A percentile compares a stretch with the other conserved stretches of the same genome.
phyloP scores from a whole-genome alignment of 2,113 vertebrate genomes.

The Struthidea cinerea region DNA sequence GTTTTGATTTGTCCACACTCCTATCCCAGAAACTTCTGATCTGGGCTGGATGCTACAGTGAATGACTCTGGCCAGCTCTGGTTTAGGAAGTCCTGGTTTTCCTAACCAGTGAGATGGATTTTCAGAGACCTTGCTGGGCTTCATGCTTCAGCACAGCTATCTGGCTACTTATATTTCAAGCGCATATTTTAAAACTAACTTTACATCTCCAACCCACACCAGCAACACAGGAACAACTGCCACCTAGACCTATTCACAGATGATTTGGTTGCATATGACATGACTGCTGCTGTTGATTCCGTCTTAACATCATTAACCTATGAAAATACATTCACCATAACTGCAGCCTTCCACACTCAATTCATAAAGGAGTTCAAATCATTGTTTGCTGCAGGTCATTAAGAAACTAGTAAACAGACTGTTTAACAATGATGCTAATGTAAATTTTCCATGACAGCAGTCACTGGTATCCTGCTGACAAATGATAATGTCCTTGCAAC shows the following conservation, averaged over 20 bases:
- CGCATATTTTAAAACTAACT: not conserved
- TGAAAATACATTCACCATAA: slow-evolving; percentile 3
- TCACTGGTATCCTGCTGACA: slow-evolving; percentile 42
- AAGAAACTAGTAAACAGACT: slow-evolving; percentile 60
- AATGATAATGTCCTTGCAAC: slow-evolving; percentile 51
- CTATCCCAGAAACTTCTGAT: not conserved
- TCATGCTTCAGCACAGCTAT: not conserved
- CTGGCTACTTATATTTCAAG: not conserved
- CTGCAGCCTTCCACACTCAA: not conserved
- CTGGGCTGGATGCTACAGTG: not conserved
- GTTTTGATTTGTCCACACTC: not conserved
- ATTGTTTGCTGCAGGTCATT: slow-evolving; percentile 64
- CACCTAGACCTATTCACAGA: not conserved
- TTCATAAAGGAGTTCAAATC: slow-evolving; percentile 44
- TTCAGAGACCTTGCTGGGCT: not conserved
- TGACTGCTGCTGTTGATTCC: slow-evolving; percentile 9
- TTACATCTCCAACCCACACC: not conserved
- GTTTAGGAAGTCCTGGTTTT: not conserved
- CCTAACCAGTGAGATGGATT: not conserved
- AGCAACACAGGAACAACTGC: not conserved
- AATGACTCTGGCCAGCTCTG: not conserved
- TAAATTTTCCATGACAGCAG: slow-evolving; percentile 66
- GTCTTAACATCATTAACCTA: slow-evolving; percentile 27
- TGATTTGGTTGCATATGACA: not conserved
- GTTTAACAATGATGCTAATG: slow-evolving; percentile 59